Conservation (phyloP, 2,113 vertebrate genomes). For the Xenus cinereus region DNA sequence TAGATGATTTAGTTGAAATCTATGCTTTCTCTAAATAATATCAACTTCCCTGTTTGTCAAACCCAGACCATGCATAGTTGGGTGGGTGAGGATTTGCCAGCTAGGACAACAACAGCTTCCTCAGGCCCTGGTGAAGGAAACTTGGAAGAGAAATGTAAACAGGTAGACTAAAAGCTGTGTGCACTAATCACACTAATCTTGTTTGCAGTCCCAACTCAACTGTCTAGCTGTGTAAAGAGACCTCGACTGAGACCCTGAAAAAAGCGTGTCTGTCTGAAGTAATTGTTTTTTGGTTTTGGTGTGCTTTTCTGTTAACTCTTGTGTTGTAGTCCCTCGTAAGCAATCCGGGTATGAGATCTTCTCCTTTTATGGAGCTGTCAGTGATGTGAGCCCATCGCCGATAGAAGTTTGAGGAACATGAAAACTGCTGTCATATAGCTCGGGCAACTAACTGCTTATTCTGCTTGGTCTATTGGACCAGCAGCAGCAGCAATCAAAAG, state of each 20-base stretch:
- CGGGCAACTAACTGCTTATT: not conserved
- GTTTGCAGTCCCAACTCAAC: constrained; percentile 66
- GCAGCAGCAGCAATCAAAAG: not conserved
- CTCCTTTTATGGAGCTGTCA: not conserved
- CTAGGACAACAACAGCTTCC: constrained; percentile 84
- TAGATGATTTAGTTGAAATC: not conserved
- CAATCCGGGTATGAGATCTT: not conserved
- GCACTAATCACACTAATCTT: constrained; percentile 75
- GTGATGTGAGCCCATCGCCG: not conserved
- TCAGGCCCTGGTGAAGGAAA: constrained; percentile 87
- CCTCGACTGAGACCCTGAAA: constrained; percentile 12
- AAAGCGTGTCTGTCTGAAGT: constrained; percentile 1
- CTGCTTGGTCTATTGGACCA: not conserved
- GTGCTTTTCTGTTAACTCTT: constrained; percentile 12
- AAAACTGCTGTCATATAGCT: not conserved
- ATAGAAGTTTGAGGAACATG: not conserved
- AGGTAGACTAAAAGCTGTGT: constrained; percentile 84
- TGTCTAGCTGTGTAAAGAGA: constrained; percentile 15
- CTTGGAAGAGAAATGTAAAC: constrained; percentile 95
- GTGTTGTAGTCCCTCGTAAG: not conserved
- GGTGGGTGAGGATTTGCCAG: constrained; percentile 88
- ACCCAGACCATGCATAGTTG: constrained; percentile 89
- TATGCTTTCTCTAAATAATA: constrained; percentile 5
- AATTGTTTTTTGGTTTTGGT: constrained; percentile 19
- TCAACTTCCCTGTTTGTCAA: constrained; percentile 76